These are phyloP conservation scores for Raja brachyura DNA, from an alignment of 2,113 vertebrate genomes.

Conservation along the genomic window DNA sequence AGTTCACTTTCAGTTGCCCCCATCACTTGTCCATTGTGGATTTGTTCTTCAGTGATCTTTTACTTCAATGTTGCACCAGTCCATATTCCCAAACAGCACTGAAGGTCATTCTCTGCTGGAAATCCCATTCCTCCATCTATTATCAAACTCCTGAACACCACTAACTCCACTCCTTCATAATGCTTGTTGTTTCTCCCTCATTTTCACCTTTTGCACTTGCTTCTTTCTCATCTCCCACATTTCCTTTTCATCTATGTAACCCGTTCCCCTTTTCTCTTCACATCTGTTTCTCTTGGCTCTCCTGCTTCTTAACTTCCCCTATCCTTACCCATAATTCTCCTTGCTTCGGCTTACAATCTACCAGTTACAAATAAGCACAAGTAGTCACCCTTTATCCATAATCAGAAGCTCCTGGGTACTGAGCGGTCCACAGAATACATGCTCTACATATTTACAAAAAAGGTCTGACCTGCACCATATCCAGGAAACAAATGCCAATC, in stretches of 20 bases:
- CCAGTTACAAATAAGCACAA: no score
- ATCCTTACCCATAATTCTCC: neutral
- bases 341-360: neutral
- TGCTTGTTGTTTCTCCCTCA: neutral
- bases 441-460: neutral
- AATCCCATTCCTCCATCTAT: no score
- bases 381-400: neutral
- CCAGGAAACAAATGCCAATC: neutral
- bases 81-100: neutral
- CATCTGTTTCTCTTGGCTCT: neutral
- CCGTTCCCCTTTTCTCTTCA: neutral
- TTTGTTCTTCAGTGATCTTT: neutral
- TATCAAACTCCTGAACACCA: no score
- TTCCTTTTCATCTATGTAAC: neutral
- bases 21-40: neutral
- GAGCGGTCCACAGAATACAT: neutral
- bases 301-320: neutral
- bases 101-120: no score
- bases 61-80: neutral
- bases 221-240: neutral
- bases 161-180: neutral
- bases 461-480: neutral
- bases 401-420: neutral
- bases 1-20: neutral
- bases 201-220: neutral